Evolutionary conservation across 2,797 vertebrate species (phyloP).

Genomic region (Labroides dimidiatus): DNA sequence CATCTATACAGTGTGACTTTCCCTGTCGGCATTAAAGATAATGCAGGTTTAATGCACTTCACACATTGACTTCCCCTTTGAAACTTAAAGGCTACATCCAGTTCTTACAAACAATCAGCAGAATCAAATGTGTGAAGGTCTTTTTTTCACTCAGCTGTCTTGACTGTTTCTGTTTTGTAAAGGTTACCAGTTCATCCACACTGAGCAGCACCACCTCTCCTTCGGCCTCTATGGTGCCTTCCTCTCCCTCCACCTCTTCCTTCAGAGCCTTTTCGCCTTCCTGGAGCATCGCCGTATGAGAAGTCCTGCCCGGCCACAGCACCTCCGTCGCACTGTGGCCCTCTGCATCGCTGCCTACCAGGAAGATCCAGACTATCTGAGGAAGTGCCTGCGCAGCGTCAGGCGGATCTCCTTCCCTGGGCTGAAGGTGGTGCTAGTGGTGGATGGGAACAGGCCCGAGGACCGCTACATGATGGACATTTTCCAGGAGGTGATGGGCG

Average conservation of each 20-base stretch:
- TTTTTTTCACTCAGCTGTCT: not conserved
- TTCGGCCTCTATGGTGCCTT: conserved; percentile 98
- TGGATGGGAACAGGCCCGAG: conserved; percentile 94
- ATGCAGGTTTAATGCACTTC: too few relatives aligned
- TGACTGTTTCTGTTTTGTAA: conserved; percentile 1
- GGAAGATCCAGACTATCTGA: conserved; percentile 96
- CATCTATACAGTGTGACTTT: too few relatives aligned
- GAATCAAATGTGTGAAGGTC: not conserved
- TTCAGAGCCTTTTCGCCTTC: conserved; percentile 97
- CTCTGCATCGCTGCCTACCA: conserved; percentile 97
- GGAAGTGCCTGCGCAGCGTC: conserved; percentile 93
- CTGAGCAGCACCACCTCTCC: conserved; percentile 97
- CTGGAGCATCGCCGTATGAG: conserved; percentile 95
- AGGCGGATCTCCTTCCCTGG: conserved; percentile 92
- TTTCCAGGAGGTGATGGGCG: conserved; percentile 94
- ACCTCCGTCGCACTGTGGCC: conserved; percentile 87
- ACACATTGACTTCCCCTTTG: too few relatives aligned
- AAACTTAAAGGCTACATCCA: too few relatives aligned
- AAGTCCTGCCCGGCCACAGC: conserved; percentile 75
- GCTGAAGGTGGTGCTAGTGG: conserved; percentile 96
- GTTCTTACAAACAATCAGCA: too few relatives aligned
- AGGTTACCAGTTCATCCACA: conserved; percentile 99
- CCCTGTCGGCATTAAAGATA: too few relatives aligned
- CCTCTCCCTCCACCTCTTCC: conserved; percentile 94
- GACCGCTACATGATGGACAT: conserved; percentile 99